Evolutionary conservation across 2,888 invertebrate genomes (phyloP), one percentile per base, ranked within the genome.

Genomic region (Leucophenga maculata): DNA sequence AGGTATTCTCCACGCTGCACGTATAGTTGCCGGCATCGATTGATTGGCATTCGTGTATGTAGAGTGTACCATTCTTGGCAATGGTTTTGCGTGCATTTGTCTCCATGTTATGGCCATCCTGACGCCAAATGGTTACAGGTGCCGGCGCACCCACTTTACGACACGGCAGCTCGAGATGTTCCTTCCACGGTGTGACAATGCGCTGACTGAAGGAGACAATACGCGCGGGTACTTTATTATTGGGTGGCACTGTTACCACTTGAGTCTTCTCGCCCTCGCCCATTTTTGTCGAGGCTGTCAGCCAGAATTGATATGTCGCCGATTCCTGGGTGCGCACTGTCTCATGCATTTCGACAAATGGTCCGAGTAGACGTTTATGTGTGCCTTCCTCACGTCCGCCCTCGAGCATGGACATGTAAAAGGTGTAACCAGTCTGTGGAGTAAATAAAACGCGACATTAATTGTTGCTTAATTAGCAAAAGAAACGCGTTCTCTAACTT

Each of bases 21-120:
- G 96, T 95, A 88, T 97, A 97, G 89, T 97, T 97, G 14, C 95
- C 96, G 77, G 94, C 94, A 88, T 97, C 97, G 22, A 92, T 92
- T 76, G 93, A 93, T 86, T 95, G 94, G 46, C 86, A 90, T 75
- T 93, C 95, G 87, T 93, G 92, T 74, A 96, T 93, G 65, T 93
- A 91, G 26, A 96, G 89, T 1, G 94, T 94, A 0, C 94, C 94
- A 79, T 95, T 92, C 79, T 89, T 89, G 69, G 92, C 90, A 70
- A 94, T 91, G 74, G 93, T 91, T 86, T 93, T 90, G 72, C 93
- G 88, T 60, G 93, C 87, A 44, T 92, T 93, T 1, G 93, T 92
- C 84, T 95, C 94, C 76, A 95, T 89, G 13, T 91, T 90, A 69
- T 92, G 93, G 0, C 94, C 94, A 80, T 94, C 93, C 88, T 94